Conservation (phyloP, 2,113 vertebrate species). For the Phalacrocorax aristotelis region DNA sequence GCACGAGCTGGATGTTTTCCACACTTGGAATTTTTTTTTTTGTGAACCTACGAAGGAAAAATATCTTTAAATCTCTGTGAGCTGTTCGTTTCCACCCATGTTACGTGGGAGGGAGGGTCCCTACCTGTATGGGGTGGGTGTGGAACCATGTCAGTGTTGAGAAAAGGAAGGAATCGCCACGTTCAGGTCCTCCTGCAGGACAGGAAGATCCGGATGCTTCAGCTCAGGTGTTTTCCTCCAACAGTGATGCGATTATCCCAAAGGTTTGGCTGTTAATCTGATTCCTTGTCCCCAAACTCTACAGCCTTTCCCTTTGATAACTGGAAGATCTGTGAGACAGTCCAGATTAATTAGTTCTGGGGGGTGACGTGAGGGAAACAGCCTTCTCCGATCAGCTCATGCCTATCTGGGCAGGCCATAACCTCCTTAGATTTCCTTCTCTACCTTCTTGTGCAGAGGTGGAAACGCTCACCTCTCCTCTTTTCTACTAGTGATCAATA, state of each 20-base stretch:
- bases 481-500: constrained; percentile 87
- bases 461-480: rapidly evolving
- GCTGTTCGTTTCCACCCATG: rapidly evolving
- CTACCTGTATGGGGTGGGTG: rapidly evolving
- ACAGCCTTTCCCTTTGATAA: not conserved
- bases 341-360: rapidly evolving
- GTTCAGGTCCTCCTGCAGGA: not conserved
- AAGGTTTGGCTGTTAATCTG: too few species aligned
- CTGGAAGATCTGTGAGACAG: too few species aligned
- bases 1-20: rapidly evolving
- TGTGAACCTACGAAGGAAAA: rapidly evolving
- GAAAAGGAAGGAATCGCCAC: not conserved
- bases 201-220: not conserved
- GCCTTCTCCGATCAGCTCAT: rapidly evolving
- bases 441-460: rapidly evolving
- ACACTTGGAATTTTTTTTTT: not conserved
- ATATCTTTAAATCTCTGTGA: not conserved
- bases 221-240: not conserved
- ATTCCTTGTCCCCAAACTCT: rapidly evolving
- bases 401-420: rapidly evolving
- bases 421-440: too few species aligned
- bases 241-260: rapidly evolving
- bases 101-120: rapidly evolving
- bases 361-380: not conserved
- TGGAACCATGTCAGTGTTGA: rapidly evolving